Conservation (phyloP, 2,888 invertebrate genomes). For the Ormyrus nitidulus region DNA sequence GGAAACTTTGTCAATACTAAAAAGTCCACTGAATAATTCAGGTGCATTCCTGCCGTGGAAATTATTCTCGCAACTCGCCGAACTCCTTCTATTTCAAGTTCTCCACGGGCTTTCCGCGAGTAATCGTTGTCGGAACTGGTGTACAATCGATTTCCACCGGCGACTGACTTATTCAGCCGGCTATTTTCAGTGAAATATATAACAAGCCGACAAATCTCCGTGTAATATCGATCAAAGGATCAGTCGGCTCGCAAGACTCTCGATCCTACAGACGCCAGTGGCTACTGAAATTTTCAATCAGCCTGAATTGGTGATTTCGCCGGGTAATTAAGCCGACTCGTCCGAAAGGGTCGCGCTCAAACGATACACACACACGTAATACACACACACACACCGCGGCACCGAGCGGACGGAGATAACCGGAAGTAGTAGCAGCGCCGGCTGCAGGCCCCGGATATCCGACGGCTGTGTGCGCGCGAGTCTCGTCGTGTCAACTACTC, state of each 20-base stretch:
- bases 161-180: conserved; percentile 10
- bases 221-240: conserved; percentile 19
- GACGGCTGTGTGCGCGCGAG: no score
- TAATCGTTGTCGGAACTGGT: neutral
- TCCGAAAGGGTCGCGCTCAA: neutral
- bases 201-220: neutral
- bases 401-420: no score
- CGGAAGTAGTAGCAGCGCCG: no score
- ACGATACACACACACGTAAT: neutral
- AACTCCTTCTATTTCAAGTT: no score
- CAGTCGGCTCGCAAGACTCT: neutral
- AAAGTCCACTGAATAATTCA: no score
- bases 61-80: no score
- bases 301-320: conserved; percentile 29
- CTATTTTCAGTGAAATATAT: conserved; percentile 7
- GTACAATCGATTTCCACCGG: neutral
- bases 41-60: no score
- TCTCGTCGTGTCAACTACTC: no score
- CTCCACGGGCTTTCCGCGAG: no score
- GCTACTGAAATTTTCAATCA: conserved; percentile 43
- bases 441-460: no score
- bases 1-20: no score
- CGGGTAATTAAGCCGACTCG: neutral
- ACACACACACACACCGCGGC: neutral
- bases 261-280: neutral